Evolutionary conservation across 2,113 vertebrate genomes (phyloP).

Genomic region (Cyanoderma ruficeps): DNA sequence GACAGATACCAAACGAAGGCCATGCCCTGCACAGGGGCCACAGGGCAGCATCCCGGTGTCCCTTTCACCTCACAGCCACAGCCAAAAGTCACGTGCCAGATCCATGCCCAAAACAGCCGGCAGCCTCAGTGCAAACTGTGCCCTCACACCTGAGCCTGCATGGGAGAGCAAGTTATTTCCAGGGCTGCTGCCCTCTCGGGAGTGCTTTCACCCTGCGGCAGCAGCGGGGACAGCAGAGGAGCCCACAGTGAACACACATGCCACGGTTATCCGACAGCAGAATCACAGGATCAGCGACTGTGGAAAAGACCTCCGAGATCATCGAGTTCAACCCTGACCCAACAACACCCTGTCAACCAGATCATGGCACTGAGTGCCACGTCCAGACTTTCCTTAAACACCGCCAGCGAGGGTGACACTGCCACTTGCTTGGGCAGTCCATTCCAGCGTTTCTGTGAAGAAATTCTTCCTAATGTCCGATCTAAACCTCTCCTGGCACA

Average conservation of each 20-base stretch:
- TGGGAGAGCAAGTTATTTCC: not conserved
- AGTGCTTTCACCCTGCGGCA: no score
- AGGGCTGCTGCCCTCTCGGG: accelerated
- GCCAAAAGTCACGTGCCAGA: not conserved
- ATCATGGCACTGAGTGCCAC: accelerated
- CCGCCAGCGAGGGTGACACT: not conserved
- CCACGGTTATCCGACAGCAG: not conserved
- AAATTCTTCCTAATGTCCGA: no score
- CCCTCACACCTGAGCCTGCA: not conserved
- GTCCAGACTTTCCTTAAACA: not conserved
- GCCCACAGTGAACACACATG: accelerated
- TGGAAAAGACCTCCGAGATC: not conserved
- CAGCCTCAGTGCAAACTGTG: not conserved
- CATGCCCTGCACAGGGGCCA: no score
- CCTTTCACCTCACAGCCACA: accelerated
- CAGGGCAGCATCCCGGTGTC: accelerated
- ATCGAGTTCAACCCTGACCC: accelerated
- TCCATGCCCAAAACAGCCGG: accelerated
- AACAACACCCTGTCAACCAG: not conserved
- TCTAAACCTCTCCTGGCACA: not conserved
- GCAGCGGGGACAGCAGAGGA: accelerated
- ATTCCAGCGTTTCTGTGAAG: not conserved
- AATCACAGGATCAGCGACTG: accelerated
- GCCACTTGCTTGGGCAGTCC: not conserved
- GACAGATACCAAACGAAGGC: not conserved